These are phyloP conservation scores for Alethe diademata DNA, from an alignment of 2,113 vertebrate species.

Conservation along the genomic window DNA sequence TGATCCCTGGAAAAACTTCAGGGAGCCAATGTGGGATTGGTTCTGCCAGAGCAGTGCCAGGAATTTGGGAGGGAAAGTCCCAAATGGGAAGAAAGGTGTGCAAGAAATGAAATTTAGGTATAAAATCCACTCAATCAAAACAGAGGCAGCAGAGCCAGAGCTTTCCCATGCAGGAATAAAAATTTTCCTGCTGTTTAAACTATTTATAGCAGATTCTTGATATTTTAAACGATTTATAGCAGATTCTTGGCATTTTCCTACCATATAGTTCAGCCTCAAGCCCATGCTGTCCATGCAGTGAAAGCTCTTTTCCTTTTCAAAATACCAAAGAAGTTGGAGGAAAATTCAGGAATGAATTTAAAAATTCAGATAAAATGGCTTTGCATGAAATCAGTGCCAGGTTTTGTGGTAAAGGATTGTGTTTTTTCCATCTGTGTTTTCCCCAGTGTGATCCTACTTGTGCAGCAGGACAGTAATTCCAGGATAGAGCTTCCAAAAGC, in stretches of 20 bases:
- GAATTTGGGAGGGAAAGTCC: background rate
- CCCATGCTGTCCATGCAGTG: background rate
- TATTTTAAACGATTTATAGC: background rate
- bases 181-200: background rate
- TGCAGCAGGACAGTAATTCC: background rate
- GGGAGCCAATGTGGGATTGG: rapidly evolving
- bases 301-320: background rate
- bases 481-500: background rate
- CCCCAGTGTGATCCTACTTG: background rate
- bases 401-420: background rate
- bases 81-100: background rate
- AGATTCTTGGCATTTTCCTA: background rate
- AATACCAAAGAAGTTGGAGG: background rate
- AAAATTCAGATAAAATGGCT: background rate
- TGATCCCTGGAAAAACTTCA: background rate
- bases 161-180: background rate
- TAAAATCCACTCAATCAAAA: background rate
- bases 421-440: background rate
- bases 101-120: background rate
- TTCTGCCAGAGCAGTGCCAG: background rate
- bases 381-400: background rate
- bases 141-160: background rate
- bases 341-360: background rate
- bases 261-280: background rate
- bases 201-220: background rate